These are phyloP conservation scores for Sylvietta virens DNA, from an alignment of 2,113 vertebrate genomes.

Conservation along the genomic window DNA sequence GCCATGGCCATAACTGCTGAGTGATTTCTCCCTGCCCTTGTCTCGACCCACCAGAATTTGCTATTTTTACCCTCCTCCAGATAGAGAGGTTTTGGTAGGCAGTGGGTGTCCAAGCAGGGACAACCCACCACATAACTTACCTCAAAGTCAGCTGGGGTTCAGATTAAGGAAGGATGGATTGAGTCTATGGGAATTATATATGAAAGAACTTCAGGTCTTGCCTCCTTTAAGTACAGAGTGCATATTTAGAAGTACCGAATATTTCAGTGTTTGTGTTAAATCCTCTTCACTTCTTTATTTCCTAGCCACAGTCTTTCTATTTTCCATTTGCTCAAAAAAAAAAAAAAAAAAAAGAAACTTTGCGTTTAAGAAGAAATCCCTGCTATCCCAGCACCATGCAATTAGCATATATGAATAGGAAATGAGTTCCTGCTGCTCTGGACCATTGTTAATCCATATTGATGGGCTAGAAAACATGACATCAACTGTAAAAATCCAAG, in stretches of 20 bases:
- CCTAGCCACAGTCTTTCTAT: background rate
- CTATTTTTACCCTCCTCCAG: background rate
- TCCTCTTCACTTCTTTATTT: slow-evolving; percentile 7
- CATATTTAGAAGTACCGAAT: background rate
- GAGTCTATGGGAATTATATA: background rate
- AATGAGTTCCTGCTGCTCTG: slow-evolving; percentile 69
- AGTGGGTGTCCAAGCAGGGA: background rate
- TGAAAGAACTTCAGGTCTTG: background rate
- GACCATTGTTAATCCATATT: slow-evolving; percentile 66
- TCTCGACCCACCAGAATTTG: rapidly evolving
- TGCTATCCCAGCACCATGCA: slow-evolving; percentile 60
- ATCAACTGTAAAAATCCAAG: slow-evolving; percentile 54
- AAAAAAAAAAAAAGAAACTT: background rate
- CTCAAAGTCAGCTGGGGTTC: background rate
- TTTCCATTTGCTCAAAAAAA: background rate
- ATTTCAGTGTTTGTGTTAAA: slow-evolving; percentile 41
- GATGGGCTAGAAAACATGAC: slow-evolving; percentile 59
- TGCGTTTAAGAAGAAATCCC: slow-evolving; percentile 55
- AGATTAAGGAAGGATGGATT: background rate
- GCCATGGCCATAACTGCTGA: background rate
- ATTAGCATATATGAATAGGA: slow-evolving; percentile 71
- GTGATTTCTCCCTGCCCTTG: background rate
- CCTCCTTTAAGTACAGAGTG: background rate
- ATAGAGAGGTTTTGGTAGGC: background rate
- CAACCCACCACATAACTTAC: background rate